A percentile compares a stretch with the other conserved stretches of the same genome.
phyloP scores from a whole-genome alignment of 2,113 vertebrate species.

The Hemibagrus wyckioides region DNA sequence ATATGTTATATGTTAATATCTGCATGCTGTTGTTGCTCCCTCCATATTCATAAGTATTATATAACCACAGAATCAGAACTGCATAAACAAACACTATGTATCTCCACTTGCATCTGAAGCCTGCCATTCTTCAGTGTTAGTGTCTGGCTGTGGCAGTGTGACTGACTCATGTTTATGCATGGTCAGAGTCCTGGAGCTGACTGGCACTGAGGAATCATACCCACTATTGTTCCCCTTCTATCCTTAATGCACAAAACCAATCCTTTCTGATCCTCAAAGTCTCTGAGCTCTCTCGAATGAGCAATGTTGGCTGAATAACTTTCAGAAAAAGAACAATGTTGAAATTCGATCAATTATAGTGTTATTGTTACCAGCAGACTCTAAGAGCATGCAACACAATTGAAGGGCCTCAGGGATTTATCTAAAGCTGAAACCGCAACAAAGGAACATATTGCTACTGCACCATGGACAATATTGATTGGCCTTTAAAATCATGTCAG shows the following conservation, averaged over 20 bases:
- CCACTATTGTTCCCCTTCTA: neutral
- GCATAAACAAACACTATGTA: constrained; percentile 3
- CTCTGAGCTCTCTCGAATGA: neutral
- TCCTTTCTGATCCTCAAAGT: constrained; percentile 26
- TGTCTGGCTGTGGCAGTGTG: constrained; percentile 31
- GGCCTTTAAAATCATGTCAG: constrained; percentile 21
- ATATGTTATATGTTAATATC: neutral
- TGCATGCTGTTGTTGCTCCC: neutral
- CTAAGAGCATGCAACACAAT: constrained; percentile 14
- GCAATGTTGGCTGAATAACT: constrained; percentile 7
- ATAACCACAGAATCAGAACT: constrained; percentile 15
- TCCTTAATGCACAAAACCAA: neutral
- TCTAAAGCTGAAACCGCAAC: constrained; percentile 18
- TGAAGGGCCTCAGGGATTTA: neutral
- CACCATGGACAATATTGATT: constrained; percentile 21
- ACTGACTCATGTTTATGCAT: constrained; percentile 50
- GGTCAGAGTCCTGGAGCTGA: constrained; percentile 36
- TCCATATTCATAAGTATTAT: neutral
- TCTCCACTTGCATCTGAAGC: neutral
- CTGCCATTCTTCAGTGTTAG: constrained; percentile 19
- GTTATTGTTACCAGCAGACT: neutral
- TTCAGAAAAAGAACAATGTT: constrained; percentile 5
- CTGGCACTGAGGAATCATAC: constrained; percentile 11
- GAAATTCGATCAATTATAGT: constrained; percentile 1
- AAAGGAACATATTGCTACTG: neutral